phyloP scores from a whole-genome alignment of 1,140 invertebrate species.

The Euborellia annulipes region DNA sequence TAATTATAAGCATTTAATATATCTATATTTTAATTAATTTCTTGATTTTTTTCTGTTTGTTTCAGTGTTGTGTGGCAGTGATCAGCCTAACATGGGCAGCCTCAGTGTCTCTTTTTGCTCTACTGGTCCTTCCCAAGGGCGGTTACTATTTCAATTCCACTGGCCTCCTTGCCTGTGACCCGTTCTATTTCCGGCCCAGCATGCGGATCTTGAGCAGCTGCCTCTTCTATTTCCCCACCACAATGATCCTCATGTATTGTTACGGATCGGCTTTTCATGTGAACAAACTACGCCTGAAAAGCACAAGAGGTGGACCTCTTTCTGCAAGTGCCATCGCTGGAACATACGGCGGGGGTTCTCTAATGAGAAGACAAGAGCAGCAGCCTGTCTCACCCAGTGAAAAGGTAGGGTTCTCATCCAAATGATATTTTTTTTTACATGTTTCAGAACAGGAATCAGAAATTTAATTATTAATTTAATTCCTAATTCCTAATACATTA shows the following conservation, averaged over 20 bases:
- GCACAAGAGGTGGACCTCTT: constrained; percentile 8
- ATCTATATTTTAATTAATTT: no score
- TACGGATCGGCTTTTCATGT: constrained; percentile 76
- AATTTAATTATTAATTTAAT: no score
- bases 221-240: constrained; percentile 72
- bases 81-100: constrained; percentile 68
- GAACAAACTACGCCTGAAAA: constrained; percentile 55
- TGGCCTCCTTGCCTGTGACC: constrained; percentile 66
- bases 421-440: neutral
- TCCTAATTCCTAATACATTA: no score
- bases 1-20: no score
- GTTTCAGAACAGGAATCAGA: no score
- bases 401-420: constrained; percentile 27
- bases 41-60: constrained; percentile 14
- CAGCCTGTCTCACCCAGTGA: constrained; percentile 29
- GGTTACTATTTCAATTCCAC: constrained; percentile 75
- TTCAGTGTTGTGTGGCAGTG: constrained; percentile 61
- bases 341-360: neutral
- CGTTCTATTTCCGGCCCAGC: constrained; percentile 60
- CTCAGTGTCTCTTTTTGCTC: constrained; percentile 60
- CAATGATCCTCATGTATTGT: constrained; percentile 79
- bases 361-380: constrained; percentile 15
- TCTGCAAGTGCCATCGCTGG: neutral
- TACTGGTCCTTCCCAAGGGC: constrained; percentile 58
- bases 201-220: constrained; percentile 66